Conservation (phyloP, 2,797 vertebrate genomes). For the Leucoraja ocellata region DNA sequence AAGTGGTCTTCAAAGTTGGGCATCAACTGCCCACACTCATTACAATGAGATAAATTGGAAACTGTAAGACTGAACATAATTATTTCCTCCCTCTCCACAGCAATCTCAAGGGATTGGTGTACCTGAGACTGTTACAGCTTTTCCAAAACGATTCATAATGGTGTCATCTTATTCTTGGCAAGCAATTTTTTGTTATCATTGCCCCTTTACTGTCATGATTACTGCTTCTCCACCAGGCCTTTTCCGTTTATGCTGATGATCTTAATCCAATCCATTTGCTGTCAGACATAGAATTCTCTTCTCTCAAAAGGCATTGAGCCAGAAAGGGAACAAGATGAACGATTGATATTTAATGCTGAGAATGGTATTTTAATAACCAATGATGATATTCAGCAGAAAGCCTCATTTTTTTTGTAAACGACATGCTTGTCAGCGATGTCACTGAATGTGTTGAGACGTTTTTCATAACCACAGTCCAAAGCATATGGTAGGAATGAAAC, state of each 20-base stretch:
- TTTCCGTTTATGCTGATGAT: neutral
- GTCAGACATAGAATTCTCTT: neutral
- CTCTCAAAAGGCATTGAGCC: neutral
- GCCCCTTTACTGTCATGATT: neutral
- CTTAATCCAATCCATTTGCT: neutral
- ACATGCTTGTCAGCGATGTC: neutral
- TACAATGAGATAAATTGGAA: neutral
- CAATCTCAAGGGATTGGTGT: neutral
- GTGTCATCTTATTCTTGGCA: neutral
- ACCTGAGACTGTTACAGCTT: neutral
- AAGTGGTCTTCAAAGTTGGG: neutral
- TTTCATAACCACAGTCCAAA: neutral
- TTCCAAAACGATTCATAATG: neutral
- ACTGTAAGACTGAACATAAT: neutral
- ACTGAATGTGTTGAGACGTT: neutral
- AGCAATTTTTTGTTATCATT: neutral
- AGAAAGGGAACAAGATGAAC: neutral
- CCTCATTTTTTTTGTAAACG: neutral
- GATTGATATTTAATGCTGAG: slow-evolving; percentile 2
- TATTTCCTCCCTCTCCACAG: neutral
- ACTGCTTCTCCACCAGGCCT: neutral
- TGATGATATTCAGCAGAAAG: slow-evolving; percentile 14
- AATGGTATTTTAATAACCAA: neutral
- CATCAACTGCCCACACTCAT: neutral
- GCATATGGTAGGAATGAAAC: neutral